Evolutionary conservation across 2,113 vertebrate species (phyloP).

Genomic region (Muntiacus muntjak): DNA sequence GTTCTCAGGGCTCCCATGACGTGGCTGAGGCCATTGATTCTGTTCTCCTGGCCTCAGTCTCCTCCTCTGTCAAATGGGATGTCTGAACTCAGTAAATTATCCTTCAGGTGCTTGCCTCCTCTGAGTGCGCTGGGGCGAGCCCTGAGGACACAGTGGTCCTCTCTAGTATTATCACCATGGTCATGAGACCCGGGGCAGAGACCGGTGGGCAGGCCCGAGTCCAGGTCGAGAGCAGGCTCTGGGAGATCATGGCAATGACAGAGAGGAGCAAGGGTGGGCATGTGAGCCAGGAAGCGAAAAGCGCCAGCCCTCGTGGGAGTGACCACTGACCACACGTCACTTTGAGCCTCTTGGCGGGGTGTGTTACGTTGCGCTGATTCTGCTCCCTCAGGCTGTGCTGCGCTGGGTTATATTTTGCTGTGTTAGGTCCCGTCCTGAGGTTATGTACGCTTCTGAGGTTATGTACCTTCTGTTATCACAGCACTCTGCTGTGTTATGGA

Average conservation of each 20-base stretch:
- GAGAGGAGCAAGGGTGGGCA: neutral
- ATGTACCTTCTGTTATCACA: neutral
- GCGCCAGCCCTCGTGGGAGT: rapidly evolving
- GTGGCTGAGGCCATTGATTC: rapidly evolving
- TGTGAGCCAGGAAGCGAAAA: neutral
- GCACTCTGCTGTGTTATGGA: neutral
- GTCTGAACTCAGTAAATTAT: neutral
- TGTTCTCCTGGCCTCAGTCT: neutral
- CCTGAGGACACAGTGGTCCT: neutral
- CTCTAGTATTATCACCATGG: neutral
- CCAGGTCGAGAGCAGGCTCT: neutral
- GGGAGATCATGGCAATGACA: neutral
- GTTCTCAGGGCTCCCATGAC: neutral
- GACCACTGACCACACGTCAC: rapidly evolving
- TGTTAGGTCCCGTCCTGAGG: rapidly evolving
- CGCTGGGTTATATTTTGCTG: rapidly evolving
- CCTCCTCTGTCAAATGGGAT: neutral
- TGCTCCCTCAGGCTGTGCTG: rapidly evolving
- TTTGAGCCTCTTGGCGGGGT: rapidly evolving
- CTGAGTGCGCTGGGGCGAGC: too few species aligned
- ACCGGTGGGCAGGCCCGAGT: neutral
- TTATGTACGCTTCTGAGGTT: neutral
- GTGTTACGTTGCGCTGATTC: rapidly evolving
- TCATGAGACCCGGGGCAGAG: neutral
- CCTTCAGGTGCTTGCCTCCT: neutral